These are phyloP conservation scores for Elachura formosa DNA, from an alignment of 2,113 vertebrate species.

Conservation along the genomic window DNA sequence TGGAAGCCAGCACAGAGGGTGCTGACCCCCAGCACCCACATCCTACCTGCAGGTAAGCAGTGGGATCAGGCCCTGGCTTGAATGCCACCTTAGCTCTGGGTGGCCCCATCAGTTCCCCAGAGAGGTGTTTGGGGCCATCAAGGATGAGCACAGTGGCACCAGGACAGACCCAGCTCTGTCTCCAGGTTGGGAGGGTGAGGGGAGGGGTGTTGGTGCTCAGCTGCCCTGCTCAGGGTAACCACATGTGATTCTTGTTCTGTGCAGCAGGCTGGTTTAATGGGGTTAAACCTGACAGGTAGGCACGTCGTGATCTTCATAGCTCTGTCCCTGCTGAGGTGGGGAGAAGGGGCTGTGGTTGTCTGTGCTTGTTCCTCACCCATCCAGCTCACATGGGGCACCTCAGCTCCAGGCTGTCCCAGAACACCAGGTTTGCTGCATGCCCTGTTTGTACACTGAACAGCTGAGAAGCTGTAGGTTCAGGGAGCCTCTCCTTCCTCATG, in stretches of 20 bases:
- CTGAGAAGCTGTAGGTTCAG: neutral
- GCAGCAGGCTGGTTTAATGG: fast-evolving
- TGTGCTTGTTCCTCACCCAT: neutral
- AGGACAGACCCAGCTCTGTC: neutral
- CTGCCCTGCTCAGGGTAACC: neutral
- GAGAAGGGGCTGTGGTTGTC: neutral
- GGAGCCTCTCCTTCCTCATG: fast-evolving
- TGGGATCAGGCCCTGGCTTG: neutral
- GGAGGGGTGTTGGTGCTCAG: neutral
- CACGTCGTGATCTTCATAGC: neutral
- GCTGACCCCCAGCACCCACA: neutral
- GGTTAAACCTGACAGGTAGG: neutral
- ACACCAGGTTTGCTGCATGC: neutral
- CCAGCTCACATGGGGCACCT: neutral
- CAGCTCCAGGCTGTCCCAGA: neutral
- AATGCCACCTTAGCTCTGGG: neutral
- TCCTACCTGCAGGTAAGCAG: neutral
- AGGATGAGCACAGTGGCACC: fast-evolving
- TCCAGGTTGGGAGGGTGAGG: neutral
- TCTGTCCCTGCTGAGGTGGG: neutral
- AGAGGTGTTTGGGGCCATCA: neutral
- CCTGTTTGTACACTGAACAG: neutral
- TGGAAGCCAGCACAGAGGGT: neutral
- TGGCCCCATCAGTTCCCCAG: fast-evolving
- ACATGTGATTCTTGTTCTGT: fast-evolving